These are phyloP conservation scores for Casuarius casuarius DNA, from an alignment of 2,113 vertebrate species.

Conservation along the genomic window DNA sequence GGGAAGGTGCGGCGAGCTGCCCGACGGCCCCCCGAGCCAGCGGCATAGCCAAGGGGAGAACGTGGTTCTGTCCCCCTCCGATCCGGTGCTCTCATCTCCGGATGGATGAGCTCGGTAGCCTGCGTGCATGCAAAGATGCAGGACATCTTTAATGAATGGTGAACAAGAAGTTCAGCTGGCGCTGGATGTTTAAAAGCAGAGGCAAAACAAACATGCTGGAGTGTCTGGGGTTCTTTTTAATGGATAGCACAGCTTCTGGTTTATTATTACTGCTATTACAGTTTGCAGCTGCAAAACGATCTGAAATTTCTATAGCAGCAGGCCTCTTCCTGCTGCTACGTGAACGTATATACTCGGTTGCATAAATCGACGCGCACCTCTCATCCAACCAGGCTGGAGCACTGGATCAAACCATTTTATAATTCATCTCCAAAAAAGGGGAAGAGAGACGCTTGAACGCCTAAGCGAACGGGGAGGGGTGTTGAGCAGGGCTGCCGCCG, in stretches of 20 bases:
- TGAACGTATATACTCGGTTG: constrained; percentile 19
- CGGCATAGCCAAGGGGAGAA: background rate
- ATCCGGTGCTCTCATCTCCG: background rate
- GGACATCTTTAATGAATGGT: constrained; percentile 38
- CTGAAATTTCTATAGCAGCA: constrained; percentile 70
- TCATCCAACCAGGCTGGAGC: constrained; percentile 63
- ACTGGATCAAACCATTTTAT: constrained; percentile 47
- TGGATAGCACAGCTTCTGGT: constrained; percentile 69
- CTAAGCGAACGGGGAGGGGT: background rate
- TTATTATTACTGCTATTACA: constrained; percentile 72
- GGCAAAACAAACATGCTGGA: constrained; percentile 56
- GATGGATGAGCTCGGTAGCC: background rate
- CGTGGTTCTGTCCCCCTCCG: background rate
- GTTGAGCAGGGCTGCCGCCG: background rate
- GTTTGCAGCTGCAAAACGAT: constrained; percentile 71
- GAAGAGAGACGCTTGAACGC: background rate
- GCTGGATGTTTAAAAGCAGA: constrained; percentile 57
- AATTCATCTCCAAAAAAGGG: constrained; percentile 39
- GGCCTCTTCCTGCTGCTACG: constrained; percentile 62
- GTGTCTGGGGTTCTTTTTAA: constrained; percentile 70
- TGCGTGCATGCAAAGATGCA: background rate
- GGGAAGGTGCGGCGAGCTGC: background rate
- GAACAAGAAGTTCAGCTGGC: constrained; percentile 67
- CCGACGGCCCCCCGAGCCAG: fast-evolving
- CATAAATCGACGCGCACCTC: constrained; percentile 31